phyloP scores from a whole-genome alignment of 2,797 vertebrate species.

The Muscicapa striata region DNA sequence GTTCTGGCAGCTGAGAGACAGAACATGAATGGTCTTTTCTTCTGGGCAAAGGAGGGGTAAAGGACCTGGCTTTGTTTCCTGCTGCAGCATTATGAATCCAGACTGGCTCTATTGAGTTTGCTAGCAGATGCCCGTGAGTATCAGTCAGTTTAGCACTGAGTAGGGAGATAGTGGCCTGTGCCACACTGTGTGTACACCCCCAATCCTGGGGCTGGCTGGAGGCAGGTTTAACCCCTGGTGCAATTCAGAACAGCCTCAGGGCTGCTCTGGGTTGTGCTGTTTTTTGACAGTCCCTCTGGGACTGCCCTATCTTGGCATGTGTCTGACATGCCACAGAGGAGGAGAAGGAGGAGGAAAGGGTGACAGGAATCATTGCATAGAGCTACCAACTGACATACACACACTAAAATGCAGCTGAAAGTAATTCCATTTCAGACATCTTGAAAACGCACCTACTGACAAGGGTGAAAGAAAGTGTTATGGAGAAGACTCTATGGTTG shows the following conservation, averaged over 20 bases:
- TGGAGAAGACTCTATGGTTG: background rate
- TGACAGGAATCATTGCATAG: background rate
- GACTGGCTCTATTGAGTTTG: background rate
- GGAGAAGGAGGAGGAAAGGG: conserved; percentile 1
- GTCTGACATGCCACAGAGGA: background rate
- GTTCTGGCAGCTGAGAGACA: background rate
- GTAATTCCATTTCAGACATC: background rate
- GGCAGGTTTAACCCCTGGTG: conserved; percentile 57
- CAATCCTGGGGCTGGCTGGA: conserved; percentile 55
- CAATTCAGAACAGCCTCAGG: conserved; percentile 56
- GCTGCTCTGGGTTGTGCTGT: conserved; percentile 56
- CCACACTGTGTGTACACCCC: background rate
- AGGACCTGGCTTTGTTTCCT: background rate
- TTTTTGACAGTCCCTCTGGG: conserved; percentile 56
- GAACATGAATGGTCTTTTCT: background rate
- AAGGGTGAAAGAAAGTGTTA: background rate
- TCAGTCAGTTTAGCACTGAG: background rate
- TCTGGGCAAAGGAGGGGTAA: background rate
- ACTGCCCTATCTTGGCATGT: conserved; percentile 34
- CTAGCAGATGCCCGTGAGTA: background rate
- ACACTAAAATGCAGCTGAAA: background rate
- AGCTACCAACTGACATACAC: background rate
- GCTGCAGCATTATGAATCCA: background rate
- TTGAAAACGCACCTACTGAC: background rate
- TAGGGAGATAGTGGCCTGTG: background rate